Evolutionary conservation across 2,888 invertebrate genomes (phyloP).

Genomic region (Aleiodes testaceus): DNA sequence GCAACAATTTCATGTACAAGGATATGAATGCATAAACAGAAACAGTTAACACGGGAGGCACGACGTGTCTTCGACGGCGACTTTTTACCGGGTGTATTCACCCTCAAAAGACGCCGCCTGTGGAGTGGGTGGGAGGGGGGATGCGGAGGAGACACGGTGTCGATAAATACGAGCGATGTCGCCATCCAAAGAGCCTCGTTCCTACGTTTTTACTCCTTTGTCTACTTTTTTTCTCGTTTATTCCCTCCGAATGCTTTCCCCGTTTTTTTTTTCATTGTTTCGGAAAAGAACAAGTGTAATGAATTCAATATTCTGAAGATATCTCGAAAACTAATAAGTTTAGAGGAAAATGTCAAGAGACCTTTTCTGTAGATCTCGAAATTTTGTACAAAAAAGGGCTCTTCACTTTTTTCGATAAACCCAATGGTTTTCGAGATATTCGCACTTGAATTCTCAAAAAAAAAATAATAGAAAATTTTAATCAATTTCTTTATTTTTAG

Average conservation of each 20-base stretch:
- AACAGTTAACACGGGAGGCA: constrained; percentile 66
- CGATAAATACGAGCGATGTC: constrained; percentile 66
- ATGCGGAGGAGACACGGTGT: constrained; percentile 48
- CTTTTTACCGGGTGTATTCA: constrained; percentile 55
- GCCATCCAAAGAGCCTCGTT: constrained; percentile 52
- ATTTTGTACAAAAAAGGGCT: too few relatives aligned
- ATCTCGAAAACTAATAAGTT: too few relatives aligned
- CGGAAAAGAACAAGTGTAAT: not conserved
- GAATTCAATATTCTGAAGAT: too few relatives aligned
- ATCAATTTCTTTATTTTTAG: too few relatives aligned
- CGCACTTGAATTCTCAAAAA: too few relatives aligned
- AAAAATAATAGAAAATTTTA: too few relatives aligned
- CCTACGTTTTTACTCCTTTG: constrained; percentile 40
- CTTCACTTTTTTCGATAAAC: too few relatives aligned
- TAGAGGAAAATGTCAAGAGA: too few relatives aligned
- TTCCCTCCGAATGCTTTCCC: constrained; percentile 42
- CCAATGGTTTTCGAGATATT: too few relatives aligned
- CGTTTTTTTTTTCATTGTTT: constrained; percentile 22
- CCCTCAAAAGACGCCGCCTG: constrained; percentile 67
- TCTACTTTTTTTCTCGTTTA: constrained; percentile 38
- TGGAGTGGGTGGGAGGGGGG: constrained; percentile 38
- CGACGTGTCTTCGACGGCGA: constrained; percentile 60
- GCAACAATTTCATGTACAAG: constrained; percentile 66
- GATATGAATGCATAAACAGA: constrained; percentile 71
- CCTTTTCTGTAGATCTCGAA: too few relatives aligned